Evolutionary conservation across 2,113 vertebrate species (phyloP).

Genomic region (Thunnus thynnus): DNA sequence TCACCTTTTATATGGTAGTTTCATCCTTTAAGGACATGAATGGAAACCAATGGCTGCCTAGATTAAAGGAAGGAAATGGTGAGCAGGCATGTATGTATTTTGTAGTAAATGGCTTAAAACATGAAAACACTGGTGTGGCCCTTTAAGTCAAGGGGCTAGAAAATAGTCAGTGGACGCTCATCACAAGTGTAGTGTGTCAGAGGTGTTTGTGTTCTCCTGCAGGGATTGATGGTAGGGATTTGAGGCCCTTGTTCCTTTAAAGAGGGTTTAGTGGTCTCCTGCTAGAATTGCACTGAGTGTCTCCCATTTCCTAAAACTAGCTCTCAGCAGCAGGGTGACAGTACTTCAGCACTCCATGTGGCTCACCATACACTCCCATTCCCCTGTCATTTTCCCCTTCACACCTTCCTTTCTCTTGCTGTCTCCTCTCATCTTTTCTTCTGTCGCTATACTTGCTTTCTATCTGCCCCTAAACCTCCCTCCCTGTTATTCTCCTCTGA

Average conservation of each 20-base stretch:
- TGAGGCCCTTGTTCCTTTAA: constrained; percentile 20
- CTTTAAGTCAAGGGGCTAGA: not conserved
- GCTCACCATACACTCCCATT: not conserved
- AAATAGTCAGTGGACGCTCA: not conserved
- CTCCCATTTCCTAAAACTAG: constrained; percentile 55
- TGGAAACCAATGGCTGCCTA: not conserved
- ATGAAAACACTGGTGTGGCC: not conserved
- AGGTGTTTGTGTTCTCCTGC: constrained; percentile 12
- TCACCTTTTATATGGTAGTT: constrained; percentile 25
- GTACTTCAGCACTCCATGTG: constrained; percentile 37
- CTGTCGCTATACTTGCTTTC: constrained; percentile 11
- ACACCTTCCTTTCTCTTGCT: constrained; percentile 22
- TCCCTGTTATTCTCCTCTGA: constrained; percentile 45
- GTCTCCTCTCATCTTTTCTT: constrained; percentile 47
- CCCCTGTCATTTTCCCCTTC: constrained; percentile 62
- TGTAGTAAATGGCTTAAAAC: not conserved
- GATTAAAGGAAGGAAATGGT: not conserved
- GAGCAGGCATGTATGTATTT: not conserved
- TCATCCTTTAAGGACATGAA: constrained; percentile 4
- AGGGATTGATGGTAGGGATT: constrained; percentile 38
- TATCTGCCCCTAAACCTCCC: constrained; percentile 15
- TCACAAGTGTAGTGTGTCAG: constrained; percentile 6
- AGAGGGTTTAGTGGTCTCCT: constrained; percentile 40
- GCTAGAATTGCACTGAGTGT: constrained; percentile 20
- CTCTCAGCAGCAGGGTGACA: constrained; percentile 52